Percentiles rank a stretch among this genome's conserved stretches.
Conservation (phyloP, 1,140 invertebrate genomes). For the Scaptomyza graminum region DNA sequence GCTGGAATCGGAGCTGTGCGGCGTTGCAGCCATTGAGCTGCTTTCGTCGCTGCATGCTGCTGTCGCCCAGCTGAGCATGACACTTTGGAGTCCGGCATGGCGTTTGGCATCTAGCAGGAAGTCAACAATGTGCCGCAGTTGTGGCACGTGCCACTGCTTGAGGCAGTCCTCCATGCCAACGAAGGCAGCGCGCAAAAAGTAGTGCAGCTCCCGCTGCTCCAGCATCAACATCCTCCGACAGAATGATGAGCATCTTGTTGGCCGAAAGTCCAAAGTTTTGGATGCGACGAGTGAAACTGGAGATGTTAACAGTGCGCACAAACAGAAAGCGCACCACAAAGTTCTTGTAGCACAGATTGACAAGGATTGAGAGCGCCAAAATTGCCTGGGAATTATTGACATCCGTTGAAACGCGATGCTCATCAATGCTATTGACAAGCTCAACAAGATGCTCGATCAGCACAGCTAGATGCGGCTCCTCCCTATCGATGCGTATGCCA, state of each 20-base stretch:
- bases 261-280: conserved; percentile 84
- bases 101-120: conserved; percentile 84
- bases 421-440: conserved; percentile 54
- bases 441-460: conserved; percentile 85
- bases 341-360: conserved; percentile 87
- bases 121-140: conserved; percentile 85
- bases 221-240: conserved; percentile 84
- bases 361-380: conserved; percentile 85
- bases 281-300: conserved; percentile 83
- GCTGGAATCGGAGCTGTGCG: conserved; percentile 68
- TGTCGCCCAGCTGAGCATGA: conserved; percentile 67
- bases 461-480: conserved; percentile 85
- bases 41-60: conserved; percentile 44
- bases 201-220: conserved; percentile 72
- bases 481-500: conserved; percentile 86
- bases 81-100: conserved; percentile 62
- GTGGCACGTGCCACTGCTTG: conserved; percentile 84
- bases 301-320: conserved; percentile 85
- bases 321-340: conserved; percentile 85
- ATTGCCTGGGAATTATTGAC: conserved; percentile 82
- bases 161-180: conserved; percentile 83
- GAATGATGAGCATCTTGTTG: conserved; percentile 86
- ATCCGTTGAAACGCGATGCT: conserved; percentile 18
- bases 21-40: conserved; percentile 64
- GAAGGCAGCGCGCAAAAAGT: conserved; percentile 84